Evolutionary conservation across 30 jellyfish, hydroid and myxozoan species (phyloP).

Genomic region (Calvadosia cruxmelitensis): DNA sequence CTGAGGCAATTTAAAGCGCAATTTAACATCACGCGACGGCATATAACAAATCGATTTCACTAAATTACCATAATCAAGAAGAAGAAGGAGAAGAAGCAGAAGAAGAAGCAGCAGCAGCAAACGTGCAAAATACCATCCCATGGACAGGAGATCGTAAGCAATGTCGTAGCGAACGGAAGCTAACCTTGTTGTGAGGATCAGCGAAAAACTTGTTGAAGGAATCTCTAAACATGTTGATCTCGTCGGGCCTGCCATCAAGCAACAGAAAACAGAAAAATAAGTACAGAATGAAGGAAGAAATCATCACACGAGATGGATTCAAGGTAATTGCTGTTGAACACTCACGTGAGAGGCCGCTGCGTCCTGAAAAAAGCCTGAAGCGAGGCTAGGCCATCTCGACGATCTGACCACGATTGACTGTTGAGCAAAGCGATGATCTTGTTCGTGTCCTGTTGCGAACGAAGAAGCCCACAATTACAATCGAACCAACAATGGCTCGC

Average conservation of each 20-base stretch:
- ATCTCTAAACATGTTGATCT: slow-evolving; percentile 63
- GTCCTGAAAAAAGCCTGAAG: slow-evolving; percentile 23
- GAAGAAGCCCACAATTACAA: no score
- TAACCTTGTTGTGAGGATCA: slow-evolving; percentile 83
- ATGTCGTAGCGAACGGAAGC: neutral
- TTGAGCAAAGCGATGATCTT: slow-evolving; percentile 37
- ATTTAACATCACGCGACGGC: no score
- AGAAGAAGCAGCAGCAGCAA: neutral
- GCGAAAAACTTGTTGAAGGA: slow-evolving; percentile 75
- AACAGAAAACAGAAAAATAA: no score
- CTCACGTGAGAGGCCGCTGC: neutral
- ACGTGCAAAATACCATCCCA: no score
- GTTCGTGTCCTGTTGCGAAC: slow-evolving; percentile 52
- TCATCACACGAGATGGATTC: no score
- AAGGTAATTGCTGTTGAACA: no score
- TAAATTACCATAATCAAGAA: neutral
- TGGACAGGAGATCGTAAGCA: neutral
- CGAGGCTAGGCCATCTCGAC: slow-evolving; percentile 78
- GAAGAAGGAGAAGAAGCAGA: neutral
- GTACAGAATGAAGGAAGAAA: no score
- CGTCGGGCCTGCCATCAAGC: slow-evolving; percentile 60
- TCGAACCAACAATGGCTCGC: no score
- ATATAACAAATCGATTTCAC: no score
- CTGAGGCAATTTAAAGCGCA: slow-evolving; percentile 12
- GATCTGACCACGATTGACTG: slow-evolving; percentile 59